Evolutionary conservation across 1,140 invertebrate species (phyloP), one percentile per base, ranked within the genome.

Genomic region (Caerostris extrusa): DNA sequence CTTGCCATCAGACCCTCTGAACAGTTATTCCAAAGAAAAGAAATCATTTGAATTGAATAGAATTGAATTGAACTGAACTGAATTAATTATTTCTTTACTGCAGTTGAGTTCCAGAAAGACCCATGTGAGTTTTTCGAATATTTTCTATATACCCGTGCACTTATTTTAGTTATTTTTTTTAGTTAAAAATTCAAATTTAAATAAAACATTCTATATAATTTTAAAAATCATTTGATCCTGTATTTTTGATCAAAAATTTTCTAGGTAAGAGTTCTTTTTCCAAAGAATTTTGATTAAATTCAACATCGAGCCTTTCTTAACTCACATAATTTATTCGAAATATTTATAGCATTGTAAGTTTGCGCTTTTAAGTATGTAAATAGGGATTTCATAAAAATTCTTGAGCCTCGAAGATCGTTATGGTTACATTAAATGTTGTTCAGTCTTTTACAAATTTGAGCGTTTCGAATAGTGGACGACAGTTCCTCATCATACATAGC

Each of bases 1-100:
- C 55, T 50, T 88, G 92, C 92, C 92, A 93, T 67, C 55, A 77
- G 58, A 89, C 57, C 92, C 69, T 71, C 50, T n/a, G 56, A 90
- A 90, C 8, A 34, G 34, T 34, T 34, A 34, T 34, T 34, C 34
- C 34, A 34, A 34, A 34, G 34, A 34, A 34, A 34, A 34, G 34
- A 34, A 34, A 34, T 34, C 34, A 34, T 2, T 34, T 34, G 34
- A 34, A 34, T 34, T 34, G 34, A 34, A 34, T 34, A 1, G 34
- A 34, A 34, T 34, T 34, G 34, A 34, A 34, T 34, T 34, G 34
- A 34, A 34, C 34, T 34, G 34, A 34, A 34, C 34, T 34, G 34
- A 34, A 34, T 34, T 34, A 34, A 34, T 34, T 34, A 34, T 34
- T 34, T 34, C 34, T 34, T 34, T 34, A 34, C 61, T 67, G 61